A percentile compares a stretch with the other conserved stretches of the same genome.
Conservation (phyloP, 1,140 invertebrate genomes). For the Drosophila sucinea region DNA sequence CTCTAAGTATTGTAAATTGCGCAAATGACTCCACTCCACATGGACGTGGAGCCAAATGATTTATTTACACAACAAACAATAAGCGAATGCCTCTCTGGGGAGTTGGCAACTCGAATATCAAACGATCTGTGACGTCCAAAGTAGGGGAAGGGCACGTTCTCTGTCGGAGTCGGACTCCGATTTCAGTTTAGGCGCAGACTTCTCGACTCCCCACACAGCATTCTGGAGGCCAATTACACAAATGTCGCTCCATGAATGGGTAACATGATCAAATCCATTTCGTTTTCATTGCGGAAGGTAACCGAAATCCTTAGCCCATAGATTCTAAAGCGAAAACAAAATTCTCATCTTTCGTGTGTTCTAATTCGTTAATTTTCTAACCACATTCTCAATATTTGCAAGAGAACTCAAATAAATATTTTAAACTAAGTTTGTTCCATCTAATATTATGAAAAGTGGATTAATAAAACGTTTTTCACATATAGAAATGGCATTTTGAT, state of each 20-base stretch:
- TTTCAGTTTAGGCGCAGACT: slow-evolving; percentile 39
- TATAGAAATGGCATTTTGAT: too few species aligned
- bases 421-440: too few species aligned
- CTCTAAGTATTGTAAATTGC: slow-evolving; percentile 73
- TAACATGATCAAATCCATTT: slow-evolving; percentile 27
- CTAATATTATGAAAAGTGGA: too few species aligned
- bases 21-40: slow-evolving; percentile 54
- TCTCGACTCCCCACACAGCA: slow-evolving; percentile 32
- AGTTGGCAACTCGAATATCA: slow-evolving; percentile 57
- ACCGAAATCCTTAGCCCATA: not conserved
- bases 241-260: slow-evolving; percentile 47
- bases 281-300: not conserved
- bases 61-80: slow-evolving; percentile 76
- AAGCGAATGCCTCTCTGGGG: not conserved
- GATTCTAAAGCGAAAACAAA: not conserved
- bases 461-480: too few species aligned
- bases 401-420: too few species aligned
- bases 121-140: slow-evolving; percentile 77
- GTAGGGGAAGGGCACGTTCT: slow-evolving; percentile 62
- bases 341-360: too few species aligned
- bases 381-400: too few species aligned
- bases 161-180: slow-evolving; percentile 27
- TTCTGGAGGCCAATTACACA: slow-evolving; percentile 52
- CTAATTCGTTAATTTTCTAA: too few species aligned
- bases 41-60: slow-evolving; percentile 37